Percentiles rank a stretch among this genome's conserved stretches.
Evolutionary conservation across 1,140 invertebrate genomes (phyloP).

Genomic region (Drosophila carrolli): DNA sequence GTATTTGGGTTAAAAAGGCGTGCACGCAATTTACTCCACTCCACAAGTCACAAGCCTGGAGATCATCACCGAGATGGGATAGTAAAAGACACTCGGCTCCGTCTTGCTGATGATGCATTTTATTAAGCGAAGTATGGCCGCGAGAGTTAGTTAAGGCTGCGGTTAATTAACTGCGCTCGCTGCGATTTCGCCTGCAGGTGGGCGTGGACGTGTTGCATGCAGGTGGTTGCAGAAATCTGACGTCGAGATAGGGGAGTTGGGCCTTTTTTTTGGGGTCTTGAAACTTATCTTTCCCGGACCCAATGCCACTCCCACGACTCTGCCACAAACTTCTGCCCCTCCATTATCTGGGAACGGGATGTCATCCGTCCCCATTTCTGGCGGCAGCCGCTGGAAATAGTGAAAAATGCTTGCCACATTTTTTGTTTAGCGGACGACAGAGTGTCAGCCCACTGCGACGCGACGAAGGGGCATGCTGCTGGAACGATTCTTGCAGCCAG

Average conservation of each 20-base stretch:
- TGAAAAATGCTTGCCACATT: conserved; percentile 47
- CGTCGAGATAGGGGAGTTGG: not conserved
- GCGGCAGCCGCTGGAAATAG: conserved; percentile 29
- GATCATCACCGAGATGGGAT: conserved; percentile 44
- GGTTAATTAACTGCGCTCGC: conserved; percentile 49
- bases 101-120: conserved; percentile 59
- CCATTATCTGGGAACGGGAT: not conserved
- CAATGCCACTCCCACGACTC: not conserved
- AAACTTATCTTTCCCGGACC: not conserved
- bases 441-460: conserved; percentile 33
- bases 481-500: conserved; percentile 35
- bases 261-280: not conserved
- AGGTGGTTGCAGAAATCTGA: conserved; percentile 27
- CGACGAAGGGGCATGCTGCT: conserved; percentile 32
- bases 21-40: conserved; percentile 71
- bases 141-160: conserved; percentile 24
- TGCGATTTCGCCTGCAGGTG: conserved; percentile 19
- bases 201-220: conserved; percentile 28
- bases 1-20: conserved; percentile 79
- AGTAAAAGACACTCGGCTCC: conserved; percentile 16
- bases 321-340: not conserved
- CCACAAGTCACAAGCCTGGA: conserved; percentile 20
- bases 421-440: conserved; percentile 59
- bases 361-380: conserved; percentile 1
- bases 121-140: conserved; percentile 43